Base-by-base conservation (phyloP, 2,113 vertebrate genomes). In the Centrocercus urophasianus region DNA sequence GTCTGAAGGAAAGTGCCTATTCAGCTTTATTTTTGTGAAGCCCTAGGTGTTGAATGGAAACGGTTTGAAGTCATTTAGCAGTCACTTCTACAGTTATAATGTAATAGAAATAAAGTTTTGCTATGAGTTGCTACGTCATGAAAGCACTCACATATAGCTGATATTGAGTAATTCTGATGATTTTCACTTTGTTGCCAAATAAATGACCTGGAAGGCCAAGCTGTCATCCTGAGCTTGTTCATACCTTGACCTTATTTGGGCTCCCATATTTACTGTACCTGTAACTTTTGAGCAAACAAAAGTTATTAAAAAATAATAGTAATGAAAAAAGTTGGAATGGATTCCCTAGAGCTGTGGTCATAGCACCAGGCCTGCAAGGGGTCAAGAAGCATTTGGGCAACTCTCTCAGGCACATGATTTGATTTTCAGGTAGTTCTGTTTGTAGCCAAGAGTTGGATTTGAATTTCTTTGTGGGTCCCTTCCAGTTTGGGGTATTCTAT, bases 11-110 rank as follows among this genome's bases (percentile, higher is more conserved):
- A 89, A 13, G 30, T 61, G n/a, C 36, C 61, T 63, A 16, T 57
- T 81, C 81, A 90, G 61, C 54, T 81, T 77, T 77, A 43, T 76
- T 92, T 89, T 81, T 71, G n/a, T 86, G 65, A 47, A 86, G n/a
- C 40, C 28, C 25, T 30, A 74, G 20, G 27, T 87, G 52, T 19
- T 64, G 84, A 56, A 71, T 71, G 34, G 52, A 89, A 91, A 45
- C 36, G 40, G 36, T 57, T 88, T 36, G 86, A 92, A 70, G 73
- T 13, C n/a, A 19, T 50, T 50, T 50, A 50, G 48, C 34, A 69
- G 28, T 30, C 16, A 61, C 4, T 2, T 30, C 56, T 74, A 45
- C 69, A 54, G 43, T 57, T 43, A 34, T 2, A 5, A 34, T 3
- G 2, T 74, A 81, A 71, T 59, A 40, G 57, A 86, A 88, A 52